A percentile compares a stretch with the other conserved stretches of the same genome.
Evolutionary conservation across 2,797 vertebrate species (phyloP).

Genomic region (Lerista edwardsae): DNA sequence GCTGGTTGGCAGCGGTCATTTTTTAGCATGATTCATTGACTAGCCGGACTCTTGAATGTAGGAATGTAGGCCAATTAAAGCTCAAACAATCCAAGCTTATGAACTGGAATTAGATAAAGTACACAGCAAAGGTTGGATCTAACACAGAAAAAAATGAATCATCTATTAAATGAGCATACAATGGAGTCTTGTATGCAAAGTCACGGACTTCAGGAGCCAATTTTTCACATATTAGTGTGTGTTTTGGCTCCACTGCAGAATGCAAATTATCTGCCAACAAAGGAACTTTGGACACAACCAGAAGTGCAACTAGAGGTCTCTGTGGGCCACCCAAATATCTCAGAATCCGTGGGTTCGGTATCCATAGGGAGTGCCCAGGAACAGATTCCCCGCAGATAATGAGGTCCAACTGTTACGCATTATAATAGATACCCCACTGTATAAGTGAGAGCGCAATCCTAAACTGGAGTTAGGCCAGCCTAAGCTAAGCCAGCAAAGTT

Average conservation of each 20-base stretch:
- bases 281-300: too few species aligned
- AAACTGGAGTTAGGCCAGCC: too few species aligned
- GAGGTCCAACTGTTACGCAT: too few species aligned
- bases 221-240: neutral
- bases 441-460: too few species aligned
- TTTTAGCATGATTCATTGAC: neutral
- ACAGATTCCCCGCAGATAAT: too few species aligned
- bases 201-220: neutral
- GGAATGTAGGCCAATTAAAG: neutral
- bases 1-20: neutral
- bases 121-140: neutral
- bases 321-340: too few species aligned
- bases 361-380: too few species aligned
- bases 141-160: neutral
- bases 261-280: neutral
- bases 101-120: slow-evolving; percentile 1
- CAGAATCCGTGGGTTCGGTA: too few species aligned
- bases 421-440: neutral
- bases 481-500: too few species aligned
- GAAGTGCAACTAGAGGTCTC: too few species aligned
- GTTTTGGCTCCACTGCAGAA: neutral
- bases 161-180: neutral
- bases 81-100: neutral
- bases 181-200: too few species aligned
- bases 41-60: neutral